Base-by-base conservation (phyloP, 2,888 invertebrate species). In the Luffia ferchaultella region DNA sequence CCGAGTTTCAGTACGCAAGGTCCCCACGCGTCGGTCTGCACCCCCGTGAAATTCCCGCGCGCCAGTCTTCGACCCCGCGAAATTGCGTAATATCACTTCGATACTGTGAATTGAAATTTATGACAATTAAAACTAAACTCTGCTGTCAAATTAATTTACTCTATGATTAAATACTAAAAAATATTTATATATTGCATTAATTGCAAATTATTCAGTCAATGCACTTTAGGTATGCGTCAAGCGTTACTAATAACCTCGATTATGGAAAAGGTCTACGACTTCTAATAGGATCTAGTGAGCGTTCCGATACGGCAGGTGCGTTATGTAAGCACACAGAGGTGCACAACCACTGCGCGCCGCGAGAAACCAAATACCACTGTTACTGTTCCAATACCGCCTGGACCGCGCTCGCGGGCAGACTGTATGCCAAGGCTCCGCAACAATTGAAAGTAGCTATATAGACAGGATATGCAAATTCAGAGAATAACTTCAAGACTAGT, bases 271-370 rank as follows among this genome's bases (percentile, higher is more conserved):
- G 79, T 80, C 80, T 76, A 76, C 67, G 82, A 80, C 76, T 82
- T 77, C 69, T 79, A 74, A n/a, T n/a, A n/a, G n/a, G n/a, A n/a
- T 73, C 74, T 66, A 76, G 77, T 71, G 76, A 75, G 74, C 74
- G 76, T 68, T 75, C 73, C 67, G 76, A 80, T 80, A 82, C 75
- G 82, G 82, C 83, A 82, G 82, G 82, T 82, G 80, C 68, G 78
- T 82, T 82, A 80, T 79, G 80, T 80, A 82, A 83, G 46, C 50
- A 46, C 45, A 71, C 70, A 65, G 62, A 59, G 63, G 66, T 58
- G 61, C 60, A 73, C 73, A 63, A 60, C n/a, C n/a, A n/a, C n/a
- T n/a, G 63, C 64, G 42, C 50, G 65, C 62, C 63, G 63, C 64
- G 58, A 55, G 63, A 65, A 63, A 70, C 70, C 68, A 75, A 78